Percentiles rank a stretch among this genome's conserved stretches.
These are phyloP conservation scores for Clytia hemisphaerica DNA, from an alignment of 30 jellyfish, hydroid and myxozoan species.

Conservation along the genomic window DNA sequence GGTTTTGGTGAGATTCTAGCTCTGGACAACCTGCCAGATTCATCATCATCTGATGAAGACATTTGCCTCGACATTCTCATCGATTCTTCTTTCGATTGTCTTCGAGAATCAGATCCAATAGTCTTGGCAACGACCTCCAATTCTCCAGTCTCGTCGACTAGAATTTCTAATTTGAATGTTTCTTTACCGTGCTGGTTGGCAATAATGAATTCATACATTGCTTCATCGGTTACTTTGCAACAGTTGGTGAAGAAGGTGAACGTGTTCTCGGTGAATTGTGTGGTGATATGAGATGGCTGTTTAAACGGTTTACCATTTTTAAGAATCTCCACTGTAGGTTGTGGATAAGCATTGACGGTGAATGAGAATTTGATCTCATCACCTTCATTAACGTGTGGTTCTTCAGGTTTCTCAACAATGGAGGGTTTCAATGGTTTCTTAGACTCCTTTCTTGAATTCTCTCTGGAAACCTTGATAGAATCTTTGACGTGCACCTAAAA, in stretches of 20 bases:
- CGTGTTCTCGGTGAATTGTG: constrained; percentile 14
- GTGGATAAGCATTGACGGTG: constrained; percentile 55
- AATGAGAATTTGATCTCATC: constrained; percentile 46
- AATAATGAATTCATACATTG: constrained; percentile 66
- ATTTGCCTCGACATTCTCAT: no score
- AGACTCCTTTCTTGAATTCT: not conserved
- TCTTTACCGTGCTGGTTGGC: constrained; percentile 64
- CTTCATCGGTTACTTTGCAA: constrained; percentile 61
- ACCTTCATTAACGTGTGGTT: constrained; percentile 64
- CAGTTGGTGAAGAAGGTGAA: constrained; percentile 32
- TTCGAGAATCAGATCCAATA: constrained; percentile 7
- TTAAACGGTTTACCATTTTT: constrained; percentile 53
- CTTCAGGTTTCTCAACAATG: constrained; percentile 1
- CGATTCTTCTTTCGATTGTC: constrained; percentile 7
- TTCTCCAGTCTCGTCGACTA: constrained; percentile 51
- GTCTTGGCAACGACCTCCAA: constrained; percentile 32
- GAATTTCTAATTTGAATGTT: constrained; percentile 77
- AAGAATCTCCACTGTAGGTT: constrained; percentile 60
- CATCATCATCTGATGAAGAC: constrained; percentile 1
- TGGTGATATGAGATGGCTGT: constrained; percentile 5
- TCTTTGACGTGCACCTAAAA: no score
- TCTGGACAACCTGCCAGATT: not conserved
- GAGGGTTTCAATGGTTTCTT: no score
- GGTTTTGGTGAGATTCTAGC: constrained; percentile 6
- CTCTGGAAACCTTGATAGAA: not conserved